phyloP scores from a whole-genome alignment of 1,140 invertebrate genomes.

The Oncopodura yosiiana region DNA sequence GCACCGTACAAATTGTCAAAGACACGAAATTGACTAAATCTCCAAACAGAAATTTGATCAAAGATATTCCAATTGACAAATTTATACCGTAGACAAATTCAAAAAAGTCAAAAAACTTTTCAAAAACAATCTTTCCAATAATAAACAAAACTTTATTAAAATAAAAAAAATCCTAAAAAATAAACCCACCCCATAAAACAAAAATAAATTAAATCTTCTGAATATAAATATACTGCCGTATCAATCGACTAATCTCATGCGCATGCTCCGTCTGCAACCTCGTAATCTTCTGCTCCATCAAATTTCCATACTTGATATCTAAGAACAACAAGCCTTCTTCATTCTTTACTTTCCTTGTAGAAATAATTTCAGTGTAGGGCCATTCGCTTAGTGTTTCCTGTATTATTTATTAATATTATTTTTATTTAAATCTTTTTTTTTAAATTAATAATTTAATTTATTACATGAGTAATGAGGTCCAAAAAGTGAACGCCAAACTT shows the following conservation, averaged over 20 bases:
- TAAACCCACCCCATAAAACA: too few species aligned
- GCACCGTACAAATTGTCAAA: too few species aligned
- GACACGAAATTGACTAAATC: too few species aligned
- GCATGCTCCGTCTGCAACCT: constrained; percentile 94
- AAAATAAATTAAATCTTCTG: too few species aligned
- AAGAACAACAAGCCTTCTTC: constrained; percentile 87
- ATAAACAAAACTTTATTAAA: too few species aligned
- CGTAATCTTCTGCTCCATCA: constrained; percentile 91
- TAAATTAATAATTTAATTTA: constrained; percentile 37
- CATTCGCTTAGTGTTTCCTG: constrained; percentile 56
- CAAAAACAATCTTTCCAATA: too few species aligned
- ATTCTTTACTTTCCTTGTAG: constrained; percentile 80
- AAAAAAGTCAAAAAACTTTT: too few species aligned
- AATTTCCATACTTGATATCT: constrained; percentile 93
- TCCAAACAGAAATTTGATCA: too few species aligned
- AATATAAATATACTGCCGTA: constrained; percentile 57
- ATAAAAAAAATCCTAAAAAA: too few species aligned
- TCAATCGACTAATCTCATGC: constrained; percentile 85
- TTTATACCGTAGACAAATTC: too few species aligned
- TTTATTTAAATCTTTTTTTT: constrained; percentile 2
- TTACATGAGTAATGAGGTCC: constrained; percentile 77
- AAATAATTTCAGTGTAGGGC: constrained; percentile 89
- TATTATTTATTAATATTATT: constrained; percentile 2
- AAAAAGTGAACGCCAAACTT: constrained; percentile 86
- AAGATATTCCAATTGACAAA: too few species aligned